Conservation (phyloP, 2,797 vertebrate species). For the Antrozous pallidus region DNA sequence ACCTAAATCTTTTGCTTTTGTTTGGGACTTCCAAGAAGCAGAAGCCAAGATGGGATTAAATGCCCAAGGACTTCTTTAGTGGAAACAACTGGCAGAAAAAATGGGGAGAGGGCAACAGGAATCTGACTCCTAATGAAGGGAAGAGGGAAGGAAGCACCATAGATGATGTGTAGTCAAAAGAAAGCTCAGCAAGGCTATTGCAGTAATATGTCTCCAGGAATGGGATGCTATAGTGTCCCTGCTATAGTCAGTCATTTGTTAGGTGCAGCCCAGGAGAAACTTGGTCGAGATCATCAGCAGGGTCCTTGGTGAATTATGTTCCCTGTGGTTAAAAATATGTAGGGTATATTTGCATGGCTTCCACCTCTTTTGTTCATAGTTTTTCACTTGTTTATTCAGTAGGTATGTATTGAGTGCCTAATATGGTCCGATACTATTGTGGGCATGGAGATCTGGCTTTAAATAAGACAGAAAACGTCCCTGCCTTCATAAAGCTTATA, state of each 20-base stretch:
- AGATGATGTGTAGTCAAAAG: neutral
- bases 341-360: neutral
- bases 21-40: neutral
- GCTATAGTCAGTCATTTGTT: neutral
- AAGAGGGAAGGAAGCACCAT: neutral
- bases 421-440: neutral
- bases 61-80: neutral
- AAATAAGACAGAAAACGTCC: neutral
- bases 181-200: neutral
- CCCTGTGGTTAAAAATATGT: neutral
- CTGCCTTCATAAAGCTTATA: neutral
- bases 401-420: neutral
- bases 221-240: neutral
- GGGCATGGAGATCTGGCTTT: neutral
- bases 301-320: neutral
- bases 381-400: neutral
- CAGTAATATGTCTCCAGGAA: neutral
- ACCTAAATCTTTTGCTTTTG: neutral
- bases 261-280: neutral
- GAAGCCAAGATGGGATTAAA: neutral
- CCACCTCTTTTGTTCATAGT: neutral
- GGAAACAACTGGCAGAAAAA: neutral
- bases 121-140: neutral
- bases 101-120: neutral
- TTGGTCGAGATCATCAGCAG: neutral